A percentile compares a stretch with the other conserved stretches of the same genome.
These are phyloP conservation scores for Drosophila fulvimacula DNA, from an alignment of 2,888 invertebrate genomes.

Conservation along the genomic window DNA sequence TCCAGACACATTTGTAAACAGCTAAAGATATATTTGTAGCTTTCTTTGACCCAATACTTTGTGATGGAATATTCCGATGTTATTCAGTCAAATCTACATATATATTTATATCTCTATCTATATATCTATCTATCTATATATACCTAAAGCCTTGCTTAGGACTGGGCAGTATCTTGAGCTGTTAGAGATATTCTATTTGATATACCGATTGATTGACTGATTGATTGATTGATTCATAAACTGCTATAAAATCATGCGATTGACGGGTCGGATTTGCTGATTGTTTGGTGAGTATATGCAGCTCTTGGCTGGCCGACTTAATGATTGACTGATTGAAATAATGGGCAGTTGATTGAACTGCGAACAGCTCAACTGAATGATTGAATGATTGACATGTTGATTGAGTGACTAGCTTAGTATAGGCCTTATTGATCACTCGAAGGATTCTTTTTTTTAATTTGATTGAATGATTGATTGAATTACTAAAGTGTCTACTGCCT, in stretches of 20 bases:
- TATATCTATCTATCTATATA: neutral
- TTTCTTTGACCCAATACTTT: neutral
- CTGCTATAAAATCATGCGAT: no score
- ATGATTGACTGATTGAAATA: neutral
- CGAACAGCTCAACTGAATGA: neutral
- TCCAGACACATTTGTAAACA: neutral
- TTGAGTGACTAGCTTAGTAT: neutral
- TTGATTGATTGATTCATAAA: neutral
- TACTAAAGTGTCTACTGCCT: no score
- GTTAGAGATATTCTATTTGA: neutral
- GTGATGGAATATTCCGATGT: neutral
- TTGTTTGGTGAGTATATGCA: neutral
- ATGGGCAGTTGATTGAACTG: neutral
- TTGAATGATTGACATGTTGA: neutral
- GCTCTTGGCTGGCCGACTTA: neutral
- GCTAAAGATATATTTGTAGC: neutral
- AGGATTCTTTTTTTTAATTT: no score
- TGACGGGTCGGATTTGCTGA: neutral
- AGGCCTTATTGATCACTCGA: no score
- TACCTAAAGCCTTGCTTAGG: neutral
- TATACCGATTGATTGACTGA: neutral
- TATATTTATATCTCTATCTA: no score
- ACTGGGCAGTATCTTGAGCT: neutral
- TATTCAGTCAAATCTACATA: neutral
- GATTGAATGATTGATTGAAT: no score